These are phyloP conservation scores for Coleophora flavipennella DNA, from an alignment of 2,888 invertebrate species.

Conservation along the genomic window DNA sequence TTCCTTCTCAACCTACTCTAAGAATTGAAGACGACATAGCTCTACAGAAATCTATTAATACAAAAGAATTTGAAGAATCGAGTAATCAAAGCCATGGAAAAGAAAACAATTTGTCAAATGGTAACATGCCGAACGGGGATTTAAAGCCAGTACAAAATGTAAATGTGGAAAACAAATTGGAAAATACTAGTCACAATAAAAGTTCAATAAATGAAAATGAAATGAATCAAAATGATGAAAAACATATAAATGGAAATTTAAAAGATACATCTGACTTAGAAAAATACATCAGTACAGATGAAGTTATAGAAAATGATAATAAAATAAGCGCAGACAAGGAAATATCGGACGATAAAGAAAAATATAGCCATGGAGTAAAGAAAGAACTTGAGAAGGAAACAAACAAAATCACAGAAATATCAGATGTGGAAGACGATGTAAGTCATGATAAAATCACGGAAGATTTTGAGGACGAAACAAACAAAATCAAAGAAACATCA, in stretches of 20 bases:
- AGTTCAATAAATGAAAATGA: too few relatives aligned
- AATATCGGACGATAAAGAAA: background rate
- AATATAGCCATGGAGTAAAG: slow-evolving; percentile 9
- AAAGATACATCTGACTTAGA: background rate
- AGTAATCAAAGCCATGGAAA: background rate
- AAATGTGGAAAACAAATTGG: background rate
- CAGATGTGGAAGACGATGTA: slow-evolving; percentile 17
- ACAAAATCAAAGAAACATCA: too few relatives aligned
- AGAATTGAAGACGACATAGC: slow-evolving; percentile 13
- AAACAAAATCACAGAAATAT: slow-evolving; percentile 2
- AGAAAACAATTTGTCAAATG: background rate
- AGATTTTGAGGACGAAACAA: slow-evolving; percentile 11
- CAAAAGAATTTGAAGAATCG: background rate
- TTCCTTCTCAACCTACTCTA: slow-evolving; percentile 21
- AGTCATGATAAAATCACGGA: slow-evolving; percentile 15
- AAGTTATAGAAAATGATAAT: background rate
- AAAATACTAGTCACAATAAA: background rate
- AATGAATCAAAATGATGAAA: background rate
- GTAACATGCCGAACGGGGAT: background rate
- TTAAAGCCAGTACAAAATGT: background rate
- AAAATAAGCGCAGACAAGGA: background rate
- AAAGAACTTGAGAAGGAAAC: slow-evolving; percentile 7
- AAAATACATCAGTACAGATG: too few relatives aligned
- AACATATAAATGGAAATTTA: background rate
- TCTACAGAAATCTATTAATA: background rate